Conservation (phyloP, 2,888 invertebrate species). For the Ceriagrion tenellum region DNA sequence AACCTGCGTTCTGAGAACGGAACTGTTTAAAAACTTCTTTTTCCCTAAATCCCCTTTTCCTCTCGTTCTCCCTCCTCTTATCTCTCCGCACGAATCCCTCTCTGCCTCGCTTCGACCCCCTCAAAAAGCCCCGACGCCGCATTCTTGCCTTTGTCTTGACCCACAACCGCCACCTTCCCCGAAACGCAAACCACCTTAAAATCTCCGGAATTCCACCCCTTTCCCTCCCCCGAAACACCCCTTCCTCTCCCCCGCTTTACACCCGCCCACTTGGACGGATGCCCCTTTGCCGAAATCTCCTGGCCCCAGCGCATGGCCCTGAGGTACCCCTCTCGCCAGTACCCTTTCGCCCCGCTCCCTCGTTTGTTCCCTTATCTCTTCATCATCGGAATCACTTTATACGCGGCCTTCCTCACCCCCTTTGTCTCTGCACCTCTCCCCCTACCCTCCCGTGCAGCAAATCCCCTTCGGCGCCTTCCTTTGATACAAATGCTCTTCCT, state of each 20-base stretch:
- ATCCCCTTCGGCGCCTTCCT: background rate
- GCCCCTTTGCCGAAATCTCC: background rate
- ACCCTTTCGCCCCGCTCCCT: background rate
- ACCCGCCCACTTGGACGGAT: background rate
- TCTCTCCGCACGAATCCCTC: background rate
- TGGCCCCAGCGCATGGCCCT: too few species aligned
- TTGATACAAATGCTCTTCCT: background rate
- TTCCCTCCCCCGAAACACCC: background rate
- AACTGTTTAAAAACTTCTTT: background rate
- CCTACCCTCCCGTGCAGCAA: background rate
- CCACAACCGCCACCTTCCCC: conserved; percentile 56
- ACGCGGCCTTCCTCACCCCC: background rate
- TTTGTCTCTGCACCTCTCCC: background rate
- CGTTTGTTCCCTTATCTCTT: conserved; percentile 50
- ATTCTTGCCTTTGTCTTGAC: conserved; percentile 63
- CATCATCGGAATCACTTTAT: conserved; percentile 66
- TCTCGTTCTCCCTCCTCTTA: background rate
- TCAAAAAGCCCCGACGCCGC: background rate
- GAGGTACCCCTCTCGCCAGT: background rate
- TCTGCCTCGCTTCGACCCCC: background rate
- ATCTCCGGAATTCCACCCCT: conserved; percentile 43
- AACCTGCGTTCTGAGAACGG: too few species aligned
- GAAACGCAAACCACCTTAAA: conserved; percentile 63
- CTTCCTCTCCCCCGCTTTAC: background rate
- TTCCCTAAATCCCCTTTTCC: background rate